Conservation (phyloP, 2,113 vertebrate genomes). For the Sterna hirundo region DNA sequence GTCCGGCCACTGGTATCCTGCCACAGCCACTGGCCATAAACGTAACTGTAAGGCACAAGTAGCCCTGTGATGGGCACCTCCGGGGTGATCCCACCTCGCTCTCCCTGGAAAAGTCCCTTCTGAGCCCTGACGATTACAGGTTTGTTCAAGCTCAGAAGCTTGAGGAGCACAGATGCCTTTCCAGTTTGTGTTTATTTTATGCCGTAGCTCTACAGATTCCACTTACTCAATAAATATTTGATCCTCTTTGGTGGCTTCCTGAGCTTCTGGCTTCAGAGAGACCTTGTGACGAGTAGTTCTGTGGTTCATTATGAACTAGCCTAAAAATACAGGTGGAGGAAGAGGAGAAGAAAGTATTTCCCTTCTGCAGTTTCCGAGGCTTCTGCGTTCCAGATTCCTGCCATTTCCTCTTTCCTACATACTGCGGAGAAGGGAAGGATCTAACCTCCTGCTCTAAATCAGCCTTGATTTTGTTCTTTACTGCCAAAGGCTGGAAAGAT, state of each 20-base stretch:
- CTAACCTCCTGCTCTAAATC: not conserved
- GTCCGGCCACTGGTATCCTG: not conserved
- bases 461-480: not conserved
- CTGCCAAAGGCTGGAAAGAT: not conserved
- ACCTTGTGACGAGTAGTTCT: not conserved
- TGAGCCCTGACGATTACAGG: not conserved
- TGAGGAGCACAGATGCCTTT: not conserved
- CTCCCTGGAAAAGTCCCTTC: not conserved
- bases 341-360: not conserved
- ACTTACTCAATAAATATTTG: conserved; percentile 13
- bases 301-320: not conserved
- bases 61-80: not conserved
- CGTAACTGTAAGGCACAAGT: not conserved
- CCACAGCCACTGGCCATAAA: not conserved
- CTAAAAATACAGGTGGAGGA: not conserved
- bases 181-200: not conserved
- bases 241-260: not conserved
- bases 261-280: not conserved
- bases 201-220: not conserved
- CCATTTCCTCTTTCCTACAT: not conserved
- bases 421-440: not conserved
- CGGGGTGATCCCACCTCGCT: not conserved
- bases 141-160: not conserved
- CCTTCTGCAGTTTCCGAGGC: not conserved
- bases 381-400: not conserved